Percentiles rank a stretch among this genome's conserved stretches.
phyloP scores from a whole-genome alignment of 2,888 invertebrate genomes.

The Artemia sinica region DNA sequence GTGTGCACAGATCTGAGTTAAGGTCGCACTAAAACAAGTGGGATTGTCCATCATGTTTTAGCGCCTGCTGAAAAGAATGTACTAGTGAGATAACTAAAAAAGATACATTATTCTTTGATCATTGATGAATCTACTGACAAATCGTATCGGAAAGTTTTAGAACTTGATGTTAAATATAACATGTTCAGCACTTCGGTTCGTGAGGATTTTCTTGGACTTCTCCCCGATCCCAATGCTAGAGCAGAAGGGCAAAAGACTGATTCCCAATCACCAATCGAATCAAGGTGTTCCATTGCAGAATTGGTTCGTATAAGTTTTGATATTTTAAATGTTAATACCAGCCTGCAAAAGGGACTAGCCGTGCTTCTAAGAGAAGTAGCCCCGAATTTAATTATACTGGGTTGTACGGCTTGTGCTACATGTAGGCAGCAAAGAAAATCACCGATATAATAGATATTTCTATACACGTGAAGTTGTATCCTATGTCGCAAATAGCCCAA shows the following conservation, averaged over 20 bases:
- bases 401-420: background rate
- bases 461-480: background rate
- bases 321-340: background rate
- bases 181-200: background rate
- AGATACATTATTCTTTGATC: background rate
- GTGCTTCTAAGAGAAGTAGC: background rate
- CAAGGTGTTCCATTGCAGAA: background rate
- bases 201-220: background rate
- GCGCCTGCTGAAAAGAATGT: background rate
- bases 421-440: background rate
- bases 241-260: conserved; percentile 3
- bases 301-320: background rate
- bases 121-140: conserved; percentile 1
- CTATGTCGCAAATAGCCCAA: conserved; percentile 10
- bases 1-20: background rate
- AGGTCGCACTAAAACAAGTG: background rate
- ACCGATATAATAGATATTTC: background rate
- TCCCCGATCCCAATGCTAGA: background rate
- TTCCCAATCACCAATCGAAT: background rate
- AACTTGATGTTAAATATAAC: background rate
- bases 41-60: background rate
- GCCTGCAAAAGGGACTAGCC: background rate
- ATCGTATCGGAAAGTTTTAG: background rate
- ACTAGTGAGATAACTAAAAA: background rate
- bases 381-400: background rate